phyloP scores from a whole-genome alignment of 1,140 invertebrate genomes.

The Hylaeus anthracinus region DNA sequence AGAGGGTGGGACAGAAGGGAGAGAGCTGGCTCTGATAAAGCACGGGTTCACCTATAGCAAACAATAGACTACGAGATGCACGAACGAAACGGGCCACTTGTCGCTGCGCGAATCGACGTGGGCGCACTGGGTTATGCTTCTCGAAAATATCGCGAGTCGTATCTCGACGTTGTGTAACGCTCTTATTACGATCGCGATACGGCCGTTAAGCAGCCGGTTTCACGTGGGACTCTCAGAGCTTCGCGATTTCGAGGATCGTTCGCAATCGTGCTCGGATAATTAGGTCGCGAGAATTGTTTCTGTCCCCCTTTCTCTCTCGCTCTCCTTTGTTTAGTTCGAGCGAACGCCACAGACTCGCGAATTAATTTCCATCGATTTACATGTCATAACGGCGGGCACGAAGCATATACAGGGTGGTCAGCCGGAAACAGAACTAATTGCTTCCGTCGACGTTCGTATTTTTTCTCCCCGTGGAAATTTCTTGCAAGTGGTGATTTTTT shows the following conservation, averaged over 20 bases:
- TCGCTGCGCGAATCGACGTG: slow-evolving; percentile 23
- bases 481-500: too few species aligned
- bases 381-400: background rate
- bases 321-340: background rate
- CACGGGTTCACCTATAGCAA: slow-evolving; percentile 19
- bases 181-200: slow-evolving; percentile 34
- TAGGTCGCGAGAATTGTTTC: background rate
- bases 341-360: background rate
- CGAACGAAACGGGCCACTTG: slow-evolving; percentile 46
- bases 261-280: slow-evolving; percentile 31
- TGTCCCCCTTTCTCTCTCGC: background rate
- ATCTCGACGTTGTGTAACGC: slow-evolving; percentile 47
- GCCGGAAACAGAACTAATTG: too few species aligned
- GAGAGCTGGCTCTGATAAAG: background rate
- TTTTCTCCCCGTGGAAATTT: too few species aligned
- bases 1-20: background rate
- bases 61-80: slow-evolving; percentile 41
- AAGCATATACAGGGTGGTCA: too few species aligned
- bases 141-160: slow-evolving; percentile 52
- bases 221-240: background rate
- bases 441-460: too few species aligned
- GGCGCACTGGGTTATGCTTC: slow-evolving; percentile 52
- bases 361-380: slow-evolving; percentile 6
- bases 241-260: slow-evolving; percentile 15
- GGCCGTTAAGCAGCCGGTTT: background rate